Evolutionary conservation across 2,888 invertebrate genomes (phyloP).

Genomic region (Chymomyza caudatula): DNA sequence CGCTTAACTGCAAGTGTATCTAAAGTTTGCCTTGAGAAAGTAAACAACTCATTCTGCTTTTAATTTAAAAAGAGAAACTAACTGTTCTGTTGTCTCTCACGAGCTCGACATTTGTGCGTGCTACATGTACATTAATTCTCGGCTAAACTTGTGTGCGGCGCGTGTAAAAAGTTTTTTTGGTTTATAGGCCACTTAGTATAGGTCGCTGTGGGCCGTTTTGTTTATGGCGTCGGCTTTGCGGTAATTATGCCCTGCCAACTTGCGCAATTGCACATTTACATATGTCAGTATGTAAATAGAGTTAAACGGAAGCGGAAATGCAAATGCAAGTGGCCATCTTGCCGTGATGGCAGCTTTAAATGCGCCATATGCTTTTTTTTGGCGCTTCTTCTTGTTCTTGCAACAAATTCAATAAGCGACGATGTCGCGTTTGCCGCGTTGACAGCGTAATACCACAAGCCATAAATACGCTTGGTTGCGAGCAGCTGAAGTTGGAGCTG

Average conservation of each 20-base stretch:
- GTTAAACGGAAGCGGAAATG: slow-evolving; percentile 21
- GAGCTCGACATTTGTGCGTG: slow-evolving; percentile 53
- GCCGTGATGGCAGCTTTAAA: background rate
- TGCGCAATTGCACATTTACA: slow-evolving; percentile 45
- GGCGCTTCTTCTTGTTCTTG: background rate
- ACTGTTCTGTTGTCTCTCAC: slow-evolving; percentile 11
- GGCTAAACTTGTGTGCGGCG: slow-evolving; percentile 42
- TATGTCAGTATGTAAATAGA: slow-evolving; percentile 32
- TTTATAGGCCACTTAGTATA: slow-evolving; percentile 61
- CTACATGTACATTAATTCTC: slow-evolving; percentile 64
- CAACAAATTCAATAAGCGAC: slow-evolving; percentile 57
- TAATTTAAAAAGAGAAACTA: background rate
- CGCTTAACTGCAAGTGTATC: background rate
- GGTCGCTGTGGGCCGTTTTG: slow-evolving; percentile 36
- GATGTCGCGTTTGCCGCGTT: slow-evolving; percentile 54
- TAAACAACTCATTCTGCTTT: background rate
- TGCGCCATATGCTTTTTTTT: background rate
- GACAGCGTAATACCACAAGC: slow-evolving; percentile 50
- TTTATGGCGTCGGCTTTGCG: slow-evolving; percentile 22
- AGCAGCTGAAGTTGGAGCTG: too few species aligned
- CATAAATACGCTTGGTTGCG: too few species aligned
- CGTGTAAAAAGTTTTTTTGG: slow-evolving; percentile 48
- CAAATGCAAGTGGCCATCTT: slow-evolving; percentile 21
- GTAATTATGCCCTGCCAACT: slow-evolving; percentile 60
- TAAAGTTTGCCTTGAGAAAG: background rate